Conservation (phyloP, 30 jellyfish, hydroid and myxozoan genomes). For the Nemopilema nomurai region DNA sequence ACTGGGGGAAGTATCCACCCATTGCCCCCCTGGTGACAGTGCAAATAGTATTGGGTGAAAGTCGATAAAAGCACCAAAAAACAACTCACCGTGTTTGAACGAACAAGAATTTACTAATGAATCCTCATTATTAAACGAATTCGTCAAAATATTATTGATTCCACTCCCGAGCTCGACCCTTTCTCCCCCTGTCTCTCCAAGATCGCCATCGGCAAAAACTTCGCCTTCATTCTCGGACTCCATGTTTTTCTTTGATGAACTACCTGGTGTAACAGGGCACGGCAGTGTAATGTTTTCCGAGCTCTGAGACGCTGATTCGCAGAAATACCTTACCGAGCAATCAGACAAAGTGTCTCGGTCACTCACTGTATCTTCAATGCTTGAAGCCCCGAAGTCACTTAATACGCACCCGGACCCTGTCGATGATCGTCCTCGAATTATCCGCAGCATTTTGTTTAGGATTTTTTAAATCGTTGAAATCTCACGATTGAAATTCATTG, state of each 20-base stretch:
- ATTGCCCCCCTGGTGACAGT: background rate
- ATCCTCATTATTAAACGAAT: background rate
- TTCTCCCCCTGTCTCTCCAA: background rate
- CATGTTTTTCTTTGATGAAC: slow-evolving; percentile 13
- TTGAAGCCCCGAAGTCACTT: slow-evolving; percentile 47
- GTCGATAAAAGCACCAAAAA: no score
- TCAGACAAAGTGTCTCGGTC: slow-evolving; percentile 51
- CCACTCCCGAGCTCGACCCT: background rate
- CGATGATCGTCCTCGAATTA: slow-evolving; percentile 51
- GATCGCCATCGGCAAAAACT: background rate
- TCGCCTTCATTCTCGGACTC: background rate
- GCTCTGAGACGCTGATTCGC: slow-evolving; percentile 27
- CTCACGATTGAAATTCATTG: no score
- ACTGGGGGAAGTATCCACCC: no score
- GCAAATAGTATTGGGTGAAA: no score
- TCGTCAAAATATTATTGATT: slow-evolving; percentile 12
- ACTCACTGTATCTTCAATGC: slow-evolving; percentile 46
- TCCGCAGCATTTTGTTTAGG: slow-evolving; percentile 51
- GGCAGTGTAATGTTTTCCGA: background rate
- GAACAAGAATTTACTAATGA: background rate
- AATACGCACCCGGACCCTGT: slow-evolving; percentile 61
- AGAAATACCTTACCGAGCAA: slow-evolving; percentile 53
- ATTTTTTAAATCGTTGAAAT: background rate
- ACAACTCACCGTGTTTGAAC: slow-evolving; percentile 12
- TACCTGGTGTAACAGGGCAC: slow-evolving; percentile 9